These are phyloP conservation scores for Macrobrachium rosenbergii DNA, from an alignment of 1,140 invertebrate species.

Conservation along the genomic window DNA sequence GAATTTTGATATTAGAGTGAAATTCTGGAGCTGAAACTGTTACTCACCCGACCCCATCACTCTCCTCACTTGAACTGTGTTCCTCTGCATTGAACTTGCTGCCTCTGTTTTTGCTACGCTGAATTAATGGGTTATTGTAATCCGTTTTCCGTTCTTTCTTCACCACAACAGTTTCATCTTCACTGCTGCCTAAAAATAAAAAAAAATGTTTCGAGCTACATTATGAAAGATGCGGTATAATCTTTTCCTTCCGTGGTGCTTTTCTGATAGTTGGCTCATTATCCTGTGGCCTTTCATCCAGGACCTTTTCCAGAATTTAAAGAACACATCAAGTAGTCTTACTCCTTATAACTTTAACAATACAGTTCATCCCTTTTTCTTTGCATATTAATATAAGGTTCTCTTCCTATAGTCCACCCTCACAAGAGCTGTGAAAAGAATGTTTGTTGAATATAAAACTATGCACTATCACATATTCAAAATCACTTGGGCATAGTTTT, in stretches of 20 bases:
- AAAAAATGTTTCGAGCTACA: not conserved
- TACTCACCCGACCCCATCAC: slow-evolving; percentile 33
- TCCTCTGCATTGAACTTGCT: slow-evolving; percentile 5
- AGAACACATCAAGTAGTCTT: too few relatives aligned
- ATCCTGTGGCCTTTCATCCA: too few relatives aligned
- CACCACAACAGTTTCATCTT: slow-evolving; percentile 71
- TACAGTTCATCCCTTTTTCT: too few relatives aligned
- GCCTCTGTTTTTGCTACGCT: slow-evolving; percentile 68
- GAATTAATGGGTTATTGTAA: slow-evolving; percentile 70
- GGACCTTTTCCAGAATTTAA: too few relatives aligned
- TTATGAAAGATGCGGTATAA: not conserved
- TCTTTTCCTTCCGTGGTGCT: not conserved
- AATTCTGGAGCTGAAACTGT: not conserved
- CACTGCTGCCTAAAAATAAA: slow-evolving; percentile 67
- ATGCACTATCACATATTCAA: too few relatives aligned
- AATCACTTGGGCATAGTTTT: too few relatives aligned
- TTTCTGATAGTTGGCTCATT: not conserved
- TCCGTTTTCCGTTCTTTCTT: slow-evolving; percentile 68
- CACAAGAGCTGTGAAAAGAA: too few relatives aligned
- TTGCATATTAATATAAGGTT: too few relatives aligned
- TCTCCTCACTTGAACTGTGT: slow-evolving; percentile 23
- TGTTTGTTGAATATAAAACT: too few relatives aligned
- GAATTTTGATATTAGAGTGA: not conserved
- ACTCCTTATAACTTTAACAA: too few relatives aligned
- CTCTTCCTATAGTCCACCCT: too few relatives aligned